Evolutionary conservation across 2,888 invertebrate species (phyloP).

Genomic region (Pristionchus arcanus): DNA sequence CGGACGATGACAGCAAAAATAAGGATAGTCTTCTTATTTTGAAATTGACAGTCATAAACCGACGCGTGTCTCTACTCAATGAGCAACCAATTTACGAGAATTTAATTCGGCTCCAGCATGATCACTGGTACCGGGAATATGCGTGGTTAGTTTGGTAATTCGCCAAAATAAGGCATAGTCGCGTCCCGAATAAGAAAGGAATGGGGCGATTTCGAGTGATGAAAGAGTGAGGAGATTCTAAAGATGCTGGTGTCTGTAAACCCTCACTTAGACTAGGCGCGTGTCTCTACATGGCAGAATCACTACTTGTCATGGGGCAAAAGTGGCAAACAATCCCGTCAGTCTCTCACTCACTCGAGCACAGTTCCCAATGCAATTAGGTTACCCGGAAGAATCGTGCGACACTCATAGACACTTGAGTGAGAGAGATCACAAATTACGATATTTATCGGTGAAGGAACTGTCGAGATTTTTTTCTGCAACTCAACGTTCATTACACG

Average conservation of each 20-base stretch:
- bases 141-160: too few relatives aligned
- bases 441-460: not conserved
- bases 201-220: too few relatives aligned
- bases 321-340: slow-evolving; percentile 9
- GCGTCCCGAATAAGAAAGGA: too few relatives aligned
- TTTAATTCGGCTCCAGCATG: not conserved
- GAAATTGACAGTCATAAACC: not conserved
- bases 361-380: slow-evolving; percentile 13
- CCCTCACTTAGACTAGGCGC: not conserved
- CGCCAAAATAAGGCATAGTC: too few relatives aligned
- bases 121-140: not conserved
- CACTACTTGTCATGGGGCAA: not conserved
- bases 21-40: not conserved
- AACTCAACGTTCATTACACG: too few relatives aligned
- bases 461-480: not conserved
- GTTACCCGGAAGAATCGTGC: not conserved
- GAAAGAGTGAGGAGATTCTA: too few relatives aligned
- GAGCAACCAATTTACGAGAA: not conserved
- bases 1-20: not conserved
- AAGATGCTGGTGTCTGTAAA: too few relatives aligned
- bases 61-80: not conserved
- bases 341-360: not conserved
- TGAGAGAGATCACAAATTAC: not conserved
- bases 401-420: not conserved
- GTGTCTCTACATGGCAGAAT: not conserved